phyloP scores from a whole-genome alignment of 2,113 vertebrate species.

The Atrichornis clamosus region DNA sequence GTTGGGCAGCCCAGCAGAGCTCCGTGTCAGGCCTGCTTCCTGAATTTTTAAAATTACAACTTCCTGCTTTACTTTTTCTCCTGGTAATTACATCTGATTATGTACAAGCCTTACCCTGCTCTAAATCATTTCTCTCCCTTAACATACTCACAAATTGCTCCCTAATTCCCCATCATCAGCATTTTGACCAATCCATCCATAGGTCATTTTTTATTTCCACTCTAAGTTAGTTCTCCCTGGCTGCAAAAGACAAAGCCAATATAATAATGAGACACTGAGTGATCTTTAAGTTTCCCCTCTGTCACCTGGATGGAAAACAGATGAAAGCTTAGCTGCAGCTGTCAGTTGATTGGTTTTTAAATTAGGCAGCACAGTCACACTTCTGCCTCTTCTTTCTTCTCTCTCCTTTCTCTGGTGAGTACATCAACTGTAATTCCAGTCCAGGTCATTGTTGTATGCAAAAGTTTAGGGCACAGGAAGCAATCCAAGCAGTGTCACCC shows the following conservation, averaged over 20 bases:
- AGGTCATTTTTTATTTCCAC: neutral
- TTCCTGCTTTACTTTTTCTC: neutral
- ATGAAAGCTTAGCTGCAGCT: neutral
- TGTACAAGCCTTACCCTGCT: neutral
- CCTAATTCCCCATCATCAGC: neutral
- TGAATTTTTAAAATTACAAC: neutral
- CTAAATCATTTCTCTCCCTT: neutral
- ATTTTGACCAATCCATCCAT: neutral
- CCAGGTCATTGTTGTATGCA: neutral
- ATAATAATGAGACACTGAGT: neutral
- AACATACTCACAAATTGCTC: neutral
- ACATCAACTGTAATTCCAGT: neutral
- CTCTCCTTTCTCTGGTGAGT: neutral
- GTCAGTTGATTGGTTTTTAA: neutral
- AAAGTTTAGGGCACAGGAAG: neutral
- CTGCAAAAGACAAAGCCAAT: neutral
- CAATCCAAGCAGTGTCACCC: neutral
- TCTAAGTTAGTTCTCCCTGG: neutral
- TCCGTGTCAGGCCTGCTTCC: neutral
- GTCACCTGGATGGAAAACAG: neutral
- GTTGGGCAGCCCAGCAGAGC: neutral
- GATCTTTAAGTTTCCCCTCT: neutral
- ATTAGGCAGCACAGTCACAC: neutral
- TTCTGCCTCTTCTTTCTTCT: neutral
- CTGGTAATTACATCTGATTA: neutral